phyloP scores from a whole-genome alignment of 1,140 invertebrate genomes.

The Temnothorax nylanderi region DNA sequence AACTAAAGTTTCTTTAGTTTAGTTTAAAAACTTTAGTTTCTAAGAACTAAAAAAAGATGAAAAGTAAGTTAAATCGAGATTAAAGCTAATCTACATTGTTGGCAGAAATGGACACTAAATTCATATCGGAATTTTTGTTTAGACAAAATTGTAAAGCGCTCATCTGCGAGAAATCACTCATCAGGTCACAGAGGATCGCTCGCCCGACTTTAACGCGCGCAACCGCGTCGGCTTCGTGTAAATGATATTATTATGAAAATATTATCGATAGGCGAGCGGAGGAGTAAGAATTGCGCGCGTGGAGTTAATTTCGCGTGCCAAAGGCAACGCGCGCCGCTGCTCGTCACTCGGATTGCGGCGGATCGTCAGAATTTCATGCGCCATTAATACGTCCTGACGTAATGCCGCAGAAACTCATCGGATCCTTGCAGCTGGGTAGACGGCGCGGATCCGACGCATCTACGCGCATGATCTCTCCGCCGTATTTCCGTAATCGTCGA shows the following conservation, averaged over 20 bases:
- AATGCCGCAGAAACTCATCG: conserved; percentile 67
- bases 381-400: conserved; percentile 72
- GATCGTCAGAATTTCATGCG: conserved; percentile 47
- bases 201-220: not conserved
- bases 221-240: too few species aligned
- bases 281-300: not conserved
- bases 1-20: too few species aligned
- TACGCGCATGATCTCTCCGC: not conserved
- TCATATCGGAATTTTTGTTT: not conserved
- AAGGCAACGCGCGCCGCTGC: not conserved
- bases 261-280: not conserved
- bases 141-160: not conserved
- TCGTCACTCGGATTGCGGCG: conserved; percentile 3
- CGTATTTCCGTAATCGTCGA: conserved; percentile 21
- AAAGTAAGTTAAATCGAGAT: too few species aligned
- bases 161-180: not conserved
- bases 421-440: conserved; percentile 10
- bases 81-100: too few species aligned
- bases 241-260: not conserved
- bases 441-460: not conserved
- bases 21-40: too few species aligned
- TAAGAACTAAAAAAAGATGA: too few species aligned
- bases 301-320: conserved; percentile 15
- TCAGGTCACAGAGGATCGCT: not conserved
- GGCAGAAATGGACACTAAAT: not conserved